A percentile compares a stretch with the other conserved stretches of the same genome.
Evolutionary conservation across 2,888 invertebrate species (phyloP).

Genomic region (Sepioteuthis lessoniana): DNA sequence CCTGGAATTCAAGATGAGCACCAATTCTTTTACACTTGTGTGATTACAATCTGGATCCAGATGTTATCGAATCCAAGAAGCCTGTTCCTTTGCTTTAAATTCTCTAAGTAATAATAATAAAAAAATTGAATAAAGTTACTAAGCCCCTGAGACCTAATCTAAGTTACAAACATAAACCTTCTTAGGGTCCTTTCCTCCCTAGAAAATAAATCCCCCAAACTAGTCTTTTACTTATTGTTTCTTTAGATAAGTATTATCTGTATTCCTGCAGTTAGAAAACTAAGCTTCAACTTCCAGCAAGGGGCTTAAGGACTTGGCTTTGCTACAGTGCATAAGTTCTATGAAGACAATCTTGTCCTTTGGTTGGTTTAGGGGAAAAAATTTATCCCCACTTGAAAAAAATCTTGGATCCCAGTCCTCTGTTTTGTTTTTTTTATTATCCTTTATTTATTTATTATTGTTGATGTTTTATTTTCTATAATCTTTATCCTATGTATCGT

Average conservation of each 20-base stretch:
- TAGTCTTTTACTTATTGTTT: conserved; percentile 1
- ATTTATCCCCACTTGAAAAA: neutral
- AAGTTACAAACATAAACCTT: neutral
- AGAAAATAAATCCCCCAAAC: neutral
- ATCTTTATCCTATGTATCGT: neutral
- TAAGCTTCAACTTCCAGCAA: neutral
- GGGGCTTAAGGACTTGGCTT: neutral
- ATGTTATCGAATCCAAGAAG: neutral
- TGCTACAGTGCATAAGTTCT: neutral
- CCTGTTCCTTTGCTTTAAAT: neutral
- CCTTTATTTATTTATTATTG: neutral
- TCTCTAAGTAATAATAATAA: neutral
- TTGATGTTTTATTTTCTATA: neutral
- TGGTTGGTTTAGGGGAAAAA: neutral
- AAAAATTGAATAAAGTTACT: neutral
- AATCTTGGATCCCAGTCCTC: neutral
- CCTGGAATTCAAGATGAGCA: neutral
- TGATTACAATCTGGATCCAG: neutral
- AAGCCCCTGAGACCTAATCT: neutral
- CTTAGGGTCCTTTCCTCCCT: neutral
- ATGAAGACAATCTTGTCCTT: neutral
- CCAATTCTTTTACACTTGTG: neutral
- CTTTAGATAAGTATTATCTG: conserved; percentile 15
- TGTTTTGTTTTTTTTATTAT: neutral
- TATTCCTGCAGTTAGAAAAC: neutral